Percentiles rank a stretch among this genome's conserved stretches.
These are phyloP conservation scores for Actenoides hombroni DNA, from an alignment of 2,113 vertebrate genomes.

Conservation along the genomic window DNA sequence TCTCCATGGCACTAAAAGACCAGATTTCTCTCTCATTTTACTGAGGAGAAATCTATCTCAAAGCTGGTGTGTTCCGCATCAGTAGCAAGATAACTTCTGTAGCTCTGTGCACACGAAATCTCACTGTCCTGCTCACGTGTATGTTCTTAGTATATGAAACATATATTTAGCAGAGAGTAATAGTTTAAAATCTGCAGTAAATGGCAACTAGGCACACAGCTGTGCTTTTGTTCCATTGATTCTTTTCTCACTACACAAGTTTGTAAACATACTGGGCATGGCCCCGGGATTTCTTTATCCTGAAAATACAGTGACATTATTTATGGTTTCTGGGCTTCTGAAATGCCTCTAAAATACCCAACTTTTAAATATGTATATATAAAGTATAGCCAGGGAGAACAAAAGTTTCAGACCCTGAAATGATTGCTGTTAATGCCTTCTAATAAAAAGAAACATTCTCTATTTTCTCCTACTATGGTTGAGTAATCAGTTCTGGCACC, in stretches of 20 bases:
- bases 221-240: background rate
- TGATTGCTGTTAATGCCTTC: background rate
- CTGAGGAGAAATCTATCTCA: background rate
- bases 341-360: background rate
- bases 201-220: background rate
- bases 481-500: background rate
- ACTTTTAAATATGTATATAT: background rate
- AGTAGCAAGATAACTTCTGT: background rate
- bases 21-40: background rate
- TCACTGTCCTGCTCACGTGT: rapidly evolving
- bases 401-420: background rate
- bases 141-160: background rate
- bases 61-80: background rate
- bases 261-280: background rate
- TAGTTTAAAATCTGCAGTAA: background rate
- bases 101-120: background rate
- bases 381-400: background rate
- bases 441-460: background rate
- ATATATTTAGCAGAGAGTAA: background rate
- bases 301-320: background rate
- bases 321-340: background rate
- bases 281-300: background rate
- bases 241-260: rapidly evolving
- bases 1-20: background rate
- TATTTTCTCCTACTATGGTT: background rate